Evolutionary conservation across 1,140 invertebrate genomes (phyloP).

Genomic region (Eriosoma lanigerum): DNA sequence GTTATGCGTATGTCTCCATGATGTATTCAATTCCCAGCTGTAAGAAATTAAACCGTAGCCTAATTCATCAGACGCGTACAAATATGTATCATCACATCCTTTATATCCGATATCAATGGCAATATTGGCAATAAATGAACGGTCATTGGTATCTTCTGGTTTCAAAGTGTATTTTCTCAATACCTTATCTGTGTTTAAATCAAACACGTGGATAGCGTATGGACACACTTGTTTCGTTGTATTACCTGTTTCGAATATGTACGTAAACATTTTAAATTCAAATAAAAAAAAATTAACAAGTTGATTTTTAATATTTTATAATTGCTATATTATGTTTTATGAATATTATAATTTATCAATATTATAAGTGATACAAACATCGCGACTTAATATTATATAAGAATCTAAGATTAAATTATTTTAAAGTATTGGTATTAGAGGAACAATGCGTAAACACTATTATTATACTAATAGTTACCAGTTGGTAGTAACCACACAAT

Average conservation of each 20-base stretch:
- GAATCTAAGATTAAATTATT: too few species aligned
- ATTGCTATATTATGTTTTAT: too few species aligned
- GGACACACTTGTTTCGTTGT: slow-evolving; percentile 70
- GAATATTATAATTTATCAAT: too few species aligned
- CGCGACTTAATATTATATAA: too few species aligned
- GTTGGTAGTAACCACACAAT: too few species aligned
- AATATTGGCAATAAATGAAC: slow-evolving; percentile 80
- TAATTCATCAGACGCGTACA: slow-evolving; percentile 79
- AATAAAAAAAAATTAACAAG: too few species aligned
- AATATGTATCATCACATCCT: slow-evolving; percentile 73
- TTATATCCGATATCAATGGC: slow-evolving; percentile 71
- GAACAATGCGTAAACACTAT: too few species aligned
- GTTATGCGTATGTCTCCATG: slow-evolving; percentile 72
- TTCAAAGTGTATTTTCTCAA: slow-evolving; percentile 71
- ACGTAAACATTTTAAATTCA: too few species aligned
- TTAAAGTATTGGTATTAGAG: too few species aligned
- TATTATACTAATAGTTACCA: too few species aligned
- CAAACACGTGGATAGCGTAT: slow-evolving; percentile 74
- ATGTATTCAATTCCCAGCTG: slow-evolving; percentile 72
- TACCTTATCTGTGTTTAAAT: slow-evolving; percentile 70
- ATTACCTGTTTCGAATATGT: slow-evolving; percentile 58
- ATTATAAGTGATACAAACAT: too few species aligned
- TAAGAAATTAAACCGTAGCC: slow-evolving; percentile 78
- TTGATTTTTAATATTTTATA: too few species aligned
- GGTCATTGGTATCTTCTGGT: slow-evolving; percentile 70